phyloP scores from a whole-genome alignment of 2,888 invertebrate genomes.

The Shargacucullia verbasci region DNA sequence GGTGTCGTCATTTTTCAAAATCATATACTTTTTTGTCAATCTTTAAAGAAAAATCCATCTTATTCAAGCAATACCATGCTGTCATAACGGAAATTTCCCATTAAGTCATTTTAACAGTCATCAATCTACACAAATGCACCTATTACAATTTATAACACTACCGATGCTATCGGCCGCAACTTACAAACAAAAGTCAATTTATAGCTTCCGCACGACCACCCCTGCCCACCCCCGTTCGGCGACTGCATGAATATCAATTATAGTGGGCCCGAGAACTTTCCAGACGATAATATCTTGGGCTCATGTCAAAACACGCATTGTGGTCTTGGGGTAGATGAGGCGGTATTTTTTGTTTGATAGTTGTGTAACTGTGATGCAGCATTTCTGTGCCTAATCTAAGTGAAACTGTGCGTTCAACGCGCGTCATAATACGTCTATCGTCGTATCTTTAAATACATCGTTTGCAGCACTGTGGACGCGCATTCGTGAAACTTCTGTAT shows the following conservation, averaged over 20 bases:
- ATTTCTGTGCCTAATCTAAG: too few species aligned
- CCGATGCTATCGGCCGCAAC: conserved; percentile 45
- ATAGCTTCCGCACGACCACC: conserved; percentile 49
- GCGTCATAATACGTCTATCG: too few species aligned
- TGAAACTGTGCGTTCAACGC: too few species aligned
- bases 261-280: conserved; percentile 54
- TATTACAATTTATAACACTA: conserved; percentile 41
- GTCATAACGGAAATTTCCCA: conserved; percentile 16
- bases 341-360: too few species aligned
- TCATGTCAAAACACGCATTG: conserved; percentile 21
- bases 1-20: too few species aligned
- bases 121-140: conserved; percentile 42
- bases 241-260: conserved; percentile 60
- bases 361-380: too few species aligned
- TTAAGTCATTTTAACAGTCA: conserved; percentile 27
- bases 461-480: too few species aligned
- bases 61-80: conserved; percentile 19
- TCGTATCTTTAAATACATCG: too few species aligned
- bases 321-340: background rate
- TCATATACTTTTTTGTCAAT: too few species aligned
- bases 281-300: conserved; percentile 55
- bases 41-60: conserved; percentile 1
- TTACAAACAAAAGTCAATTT: conserved; percentile 56
- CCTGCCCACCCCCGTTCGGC: conserved; percentile 17
- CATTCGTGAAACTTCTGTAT: too few species aligned